Conservation (phyloP, 2,888 invertebrate species). For the Cinara cedri region DNA sequence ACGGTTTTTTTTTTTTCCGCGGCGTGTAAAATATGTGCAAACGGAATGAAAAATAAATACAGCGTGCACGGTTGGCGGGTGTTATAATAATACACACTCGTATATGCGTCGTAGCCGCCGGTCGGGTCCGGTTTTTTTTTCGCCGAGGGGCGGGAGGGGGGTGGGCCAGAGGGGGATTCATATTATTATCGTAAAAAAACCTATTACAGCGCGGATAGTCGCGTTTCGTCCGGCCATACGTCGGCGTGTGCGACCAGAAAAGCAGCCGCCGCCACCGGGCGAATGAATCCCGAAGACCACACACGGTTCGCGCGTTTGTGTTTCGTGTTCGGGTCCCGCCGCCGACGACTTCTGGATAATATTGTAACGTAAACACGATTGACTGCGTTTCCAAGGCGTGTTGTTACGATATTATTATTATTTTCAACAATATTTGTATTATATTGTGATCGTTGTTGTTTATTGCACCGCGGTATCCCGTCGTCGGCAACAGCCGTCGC, state of each 20-base stretch:
- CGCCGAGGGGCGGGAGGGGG: too few species aligned
- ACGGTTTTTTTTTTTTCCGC: too few species aligned
- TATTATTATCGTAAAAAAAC: too few species aligned
- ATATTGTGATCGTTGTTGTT: neutral
- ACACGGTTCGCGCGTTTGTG: neutral
- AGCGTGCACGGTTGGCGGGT: too few species aligned
- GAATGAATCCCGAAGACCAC: neutral
- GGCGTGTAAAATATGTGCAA: too few species aligned
- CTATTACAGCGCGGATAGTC: too few species aligned
- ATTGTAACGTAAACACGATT: constrained; percentile 27
- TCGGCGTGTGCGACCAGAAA: neutral
- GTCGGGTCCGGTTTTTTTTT: too few species aligned
- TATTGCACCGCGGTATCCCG: neutral
- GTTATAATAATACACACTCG: too few species aligned
- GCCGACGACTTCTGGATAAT: neutral
- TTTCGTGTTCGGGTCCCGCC: neutral
- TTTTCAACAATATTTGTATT: neutral
- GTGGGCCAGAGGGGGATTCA: too few species aligned
- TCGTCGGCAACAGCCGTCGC: neutral
- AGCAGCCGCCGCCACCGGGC: neutral
- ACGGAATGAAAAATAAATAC: too few species aligned
- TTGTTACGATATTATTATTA: constrained; percentile 12
- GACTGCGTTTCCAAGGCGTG: constrained; percentile 11
- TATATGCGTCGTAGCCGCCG: too few species aligned
- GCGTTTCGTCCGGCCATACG: too few species aligned